Evolutionary conservation across 2,113 vertebrate genomes (phyloP).

Genomic region (Leptosomus discolor): DNA sequence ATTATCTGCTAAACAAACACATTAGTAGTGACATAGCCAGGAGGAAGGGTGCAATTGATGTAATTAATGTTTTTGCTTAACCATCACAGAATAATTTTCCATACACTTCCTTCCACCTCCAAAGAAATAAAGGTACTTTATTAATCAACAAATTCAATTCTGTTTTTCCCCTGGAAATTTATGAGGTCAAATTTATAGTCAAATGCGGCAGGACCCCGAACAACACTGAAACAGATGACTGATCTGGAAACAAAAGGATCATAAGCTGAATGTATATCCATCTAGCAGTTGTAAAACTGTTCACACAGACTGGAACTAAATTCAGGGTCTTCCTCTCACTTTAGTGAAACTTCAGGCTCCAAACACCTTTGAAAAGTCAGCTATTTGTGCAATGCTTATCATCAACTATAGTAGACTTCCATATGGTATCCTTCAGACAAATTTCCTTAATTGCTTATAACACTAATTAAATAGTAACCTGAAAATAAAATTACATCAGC

Average conservation of each 20-base stretch:
- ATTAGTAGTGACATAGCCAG: neutral
- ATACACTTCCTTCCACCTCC: neutral
- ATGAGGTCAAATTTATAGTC: neutral
- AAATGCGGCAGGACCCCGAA: neutral
- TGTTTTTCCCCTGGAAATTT: neutral
- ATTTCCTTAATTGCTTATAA: constrained; percentile 13
- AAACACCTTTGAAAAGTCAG: neutral
- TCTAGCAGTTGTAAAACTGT: neutral
- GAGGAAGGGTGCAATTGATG: neutral
- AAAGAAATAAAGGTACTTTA: neutral
- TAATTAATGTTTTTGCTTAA: neutral
- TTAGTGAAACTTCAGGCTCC: neutral
- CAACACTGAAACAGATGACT: neutral
- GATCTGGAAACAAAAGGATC: neutral
- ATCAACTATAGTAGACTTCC: neutral
- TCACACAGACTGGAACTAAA: neutral
- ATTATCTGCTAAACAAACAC: neutral
- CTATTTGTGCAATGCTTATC: neutral
- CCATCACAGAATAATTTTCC: neutral
- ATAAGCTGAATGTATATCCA: neutral
- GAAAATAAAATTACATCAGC: constrained; percentile 40
- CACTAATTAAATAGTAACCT: constrained; percentile 44
- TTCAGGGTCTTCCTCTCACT: neutral
- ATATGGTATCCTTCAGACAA: neutral
- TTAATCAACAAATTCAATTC: neutral